phyloP scores from a whole-genome alignment of 2,797 vertebrate genomes.

The Pangasius mekongensis region DNA sequence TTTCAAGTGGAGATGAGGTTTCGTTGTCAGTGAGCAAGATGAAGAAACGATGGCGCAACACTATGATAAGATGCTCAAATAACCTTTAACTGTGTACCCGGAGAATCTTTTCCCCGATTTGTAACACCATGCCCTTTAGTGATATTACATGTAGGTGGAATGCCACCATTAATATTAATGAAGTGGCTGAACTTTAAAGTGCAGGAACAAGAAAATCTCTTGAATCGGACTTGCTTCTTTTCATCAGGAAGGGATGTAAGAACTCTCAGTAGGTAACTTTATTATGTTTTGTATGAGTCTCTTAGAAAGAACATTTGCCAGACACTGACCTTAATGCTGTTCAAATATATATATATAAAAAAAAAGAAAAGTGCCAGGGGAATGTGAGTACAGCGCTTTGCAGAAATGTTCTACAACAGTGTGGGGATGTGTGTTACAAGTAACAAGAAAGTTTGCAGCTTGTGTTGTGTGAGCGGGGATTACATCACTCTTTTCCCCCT shows the following conservation, averaged over 20 bases:
- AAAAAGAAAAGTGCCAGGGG: too few relatives aligned
- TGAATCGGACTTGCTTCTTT: neutral
- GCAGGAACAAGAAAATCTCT: neutral
- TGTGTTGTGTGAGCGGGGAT: neutral
- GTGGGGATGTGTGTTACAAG: neutral
- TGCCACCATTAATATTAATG: conserved; percentile 34
- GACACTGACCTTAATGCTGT: neutral
- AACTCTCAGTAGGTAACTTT: neutral
- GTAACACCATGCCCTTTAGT: conserved; percentile 16
- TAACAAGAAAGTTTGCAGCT: neutral
- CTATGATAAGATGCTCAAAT: neutral
- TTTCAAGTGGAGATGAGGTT: neutral
- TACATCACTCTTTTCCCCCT: neutral
- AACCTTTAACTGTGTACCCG: neutral
- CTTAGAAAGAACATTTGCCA: neutral
- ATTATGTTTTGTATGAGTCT: neutral
- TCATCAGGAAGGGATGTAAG: neutral
- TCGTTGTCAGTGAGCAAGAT: neutral
- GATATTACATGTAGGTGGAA: conserved; percentile 17
- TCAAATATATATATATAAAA: too few relatives aligned
- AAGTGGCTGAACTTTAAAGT: conserved; percentile 7
- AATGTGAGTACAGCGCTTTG: too few relatives aligned
- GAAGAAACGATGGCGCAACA: neutral
- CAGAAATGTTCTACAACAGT: neutral
- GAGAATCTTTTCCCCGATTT: conserved; percentile 6